Conservation (phyloP, 2,797 vertebrate genomes). For the Merluccius polli region DNA sequence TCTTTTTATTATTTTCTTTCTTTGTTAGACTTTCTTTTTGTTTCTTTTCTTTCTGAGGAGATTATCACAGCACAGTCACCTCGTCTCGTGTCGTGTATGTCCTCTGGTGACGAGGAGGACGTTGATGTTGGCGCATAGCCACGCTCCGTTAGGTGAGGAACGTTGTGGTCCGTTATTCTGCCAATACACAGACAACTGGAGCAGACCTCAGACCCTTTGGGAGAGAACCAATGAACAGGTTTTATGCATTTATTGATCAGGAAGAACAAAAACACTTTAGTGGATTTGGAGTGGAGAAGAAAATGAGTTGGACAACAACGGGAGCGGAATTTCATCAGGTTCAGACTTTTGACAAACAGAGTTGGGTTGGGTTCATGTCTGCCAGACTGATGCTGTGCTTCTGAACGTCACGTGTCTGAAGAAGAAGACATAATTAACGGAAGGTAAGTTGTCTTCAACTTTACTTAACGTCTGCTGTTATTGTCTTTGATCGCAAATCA, state of each 20-base stretch:
- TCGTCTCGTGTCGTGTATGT: neutral
- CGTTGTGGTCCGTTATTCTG: conserved; percentile 4
- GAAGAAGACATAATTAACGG: neutral
- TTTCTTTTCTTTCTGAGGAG: neutral
- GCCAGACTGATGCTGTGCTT: neutral
- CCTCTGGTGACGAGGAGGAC: conserved; percentile 15
- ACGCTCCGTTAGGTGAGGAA: conserved; percentile 25
- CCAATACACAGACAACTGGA: conserved; percentile 27
- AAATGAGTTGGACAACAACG: neutral
- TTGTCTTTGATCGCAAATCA: neutral
- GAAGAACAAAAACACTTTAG: neutral
- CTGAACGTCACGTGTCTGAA: neutral
- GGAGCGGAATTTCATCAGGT: neutral
- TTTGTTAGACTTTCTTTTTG: neutral
- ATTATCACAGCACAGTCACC: neutral
- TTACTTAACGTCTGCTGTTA: neutral
- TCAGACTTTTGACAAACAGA: neutral
- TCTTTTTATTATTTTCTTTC: neutral
- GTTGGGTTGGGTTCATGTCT: neutral
- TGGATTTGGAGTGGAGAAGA: neutral
- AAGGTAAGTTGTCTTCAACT: neutral
- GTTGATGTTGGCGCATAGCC: conserved; percentile 40
- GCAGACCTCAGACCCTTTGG: conserved; percentile 32
- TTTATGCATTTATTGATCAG: neutral
- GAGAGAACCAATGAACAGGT: neutral